Evolutionary conservation across 2,888 invertebrate genomes (phyloP), one percentile per base, ranked within the genome.

Genomic region (Tetanocera ferruginea): DNA sequence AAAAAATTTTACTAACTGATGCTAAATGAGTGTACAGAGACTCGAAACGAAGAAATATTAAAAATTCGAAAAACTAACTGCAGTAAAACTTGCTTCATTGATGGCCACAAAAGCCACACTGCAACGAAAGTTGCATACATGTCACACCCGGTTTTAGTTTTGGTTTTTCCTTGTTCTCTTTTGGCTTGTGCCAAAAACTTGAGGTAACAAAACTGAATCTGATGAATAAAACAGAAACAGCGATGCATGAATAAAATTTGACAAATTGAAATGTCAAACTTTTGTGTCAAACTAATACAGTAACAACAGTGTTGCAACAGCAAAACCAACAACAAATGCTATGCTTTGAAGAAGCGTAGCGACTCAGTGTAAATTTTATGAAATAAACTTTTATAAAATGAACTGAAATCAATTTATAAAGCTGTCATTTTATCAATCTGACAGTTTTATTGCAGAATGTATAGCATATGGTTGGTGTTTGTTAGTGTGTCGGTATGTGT

Each of bases 361-460:
- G n/a, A 66, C 43, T 43, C 9, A 64, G 3, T 17, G 25, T 6
- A 23, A 19, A n/a, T 52, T 31, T n/a, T 23, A 75, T 66, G 25
- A 52, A 75, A 11, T 9, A 66, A 76, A 57, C 55, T 72, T 72
- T 57, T 34, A 9, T 31, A n/a, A 31, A 23, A 43, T 60, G 19
- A 67, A 71, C 43, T 60, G 34, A 78, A 76, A 76, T 80, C 78
- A 78, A 75, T 77, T 80, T 78, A 52, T 51, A 51, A 77, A 76
- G 51, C 75, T 78, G 80, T 80, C 80, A 80, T 57, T 71, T 78
- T 76, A 67, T 66, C 66, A 80, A 62, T 76, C 70, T 80, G 78
- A 80, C 76, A 78, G 25, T 76, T 80, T 77, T 72, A 77, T 78
- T 80, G 67, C 66, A 66, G 34, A 60, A 66, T 66, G 37, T 60